These are phyloP conservation scores for Microtus oregoni DNA, from an alignment of 2,113 vertebrate genomes.

Conservation along the genomic window DNA sequence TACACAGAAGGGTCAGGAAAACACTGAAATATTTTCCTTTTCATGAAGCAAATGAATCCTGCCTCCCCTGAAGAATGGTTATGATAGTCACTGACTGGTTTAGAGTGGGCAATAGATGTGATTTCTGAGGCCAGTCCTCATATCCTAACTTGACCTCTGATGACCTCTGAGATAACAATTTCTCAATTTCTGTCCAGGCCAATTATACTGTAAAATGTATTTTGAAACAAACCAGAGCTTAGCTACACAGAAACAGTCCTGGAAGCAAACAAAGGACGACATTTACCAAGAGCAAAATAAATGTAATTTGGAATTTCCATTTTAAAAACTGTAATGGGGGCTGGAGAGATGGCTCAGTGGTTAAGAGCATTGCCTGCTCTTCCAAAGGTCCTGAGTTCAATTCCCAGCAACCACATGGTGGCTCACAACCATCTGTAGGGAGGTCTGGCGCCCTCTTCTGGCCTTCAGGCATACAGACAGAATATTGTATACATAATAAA, in stretches of 20 bases:
- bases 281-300: conserved; percentile 27
- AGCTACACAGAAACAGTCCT: background rate
- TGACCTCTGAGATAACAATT: background rate
- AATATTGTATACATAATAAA: no score
- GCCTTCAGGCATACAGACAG: no score
- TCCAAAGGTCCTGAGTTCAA: no score
- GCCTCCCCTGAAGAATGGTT: background rate
- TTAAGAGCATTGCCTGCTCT: no score
- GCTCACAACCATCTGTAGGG: no score
- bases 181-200: background rate
- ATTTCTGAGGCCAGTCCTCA: background rate
- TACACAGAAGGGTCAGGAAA: background rate
- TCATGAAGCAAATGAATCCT: conserved; percentile 36
- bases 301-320: conserved; percentile 11
- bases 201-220: conserved; percentile 7
- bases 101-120: background rate
- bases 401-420: no score
- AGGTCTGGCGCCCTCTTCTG: no score
- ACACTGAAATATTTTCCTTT: background rate
- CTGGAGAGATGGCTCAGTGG: no score
- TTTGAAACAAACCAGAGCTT: conserved; percentile 46
- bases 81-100: background rate
- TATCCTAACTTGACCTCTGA: background rate
- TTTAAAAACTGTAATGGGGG: background rate
- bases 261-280: background rate